A percentile compares a stretch with the other conserved stretches of the same genome.
phyloP scores from a whole-genome alignment of 2,888 invertebrate species.

The Coremacera marginata region DNA sequence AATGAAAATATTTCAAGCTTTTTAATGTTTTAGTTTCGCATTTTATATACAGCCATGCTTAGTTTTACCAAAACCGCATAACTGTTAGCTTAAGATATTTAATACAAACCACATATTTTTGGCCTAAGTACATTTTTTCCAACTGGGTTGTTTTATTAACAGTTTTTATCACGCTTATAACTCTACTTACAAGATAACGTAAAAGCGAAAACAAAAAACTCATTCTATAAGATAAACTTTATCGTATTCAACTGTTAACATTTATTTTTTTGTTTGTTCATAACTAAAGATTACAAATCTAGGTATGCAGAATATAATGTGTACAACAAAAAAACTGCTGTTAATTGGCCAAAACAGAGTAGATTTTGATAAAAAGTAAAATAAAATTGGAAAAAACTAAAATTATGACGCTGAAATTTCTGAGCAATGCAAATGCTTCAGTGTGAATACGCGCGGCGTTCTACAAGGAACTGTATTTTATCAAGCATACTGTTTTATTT shows the following conservation, averaged over 20 bases:
- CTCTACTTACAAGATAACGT: background rate
- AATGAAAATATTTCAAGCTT: no score
- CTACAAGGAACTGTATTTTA: background rate
- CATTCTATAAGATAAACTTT: slow-evolving; percentile 12
- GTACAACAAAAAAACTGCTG: background rate
- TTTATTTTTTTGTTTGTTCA: background rate
- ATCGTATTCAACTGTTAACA: background rate
- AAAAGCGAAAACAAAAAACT: background rate
- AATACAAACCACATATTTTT: background rate
- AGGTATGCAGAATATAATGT: slow-evolving; percentile 17
- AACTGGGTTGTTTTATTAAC: background rate
- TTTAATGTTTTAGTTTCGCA: no score
- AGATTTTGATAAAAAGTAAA: slow-evolving; percentile 3
- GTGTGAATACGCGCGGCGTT: slow-evolving; percentile 9
- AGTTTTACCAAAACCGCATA: no score
- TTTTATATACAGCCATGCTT: no score
- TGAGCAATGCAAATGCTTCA: background rate
- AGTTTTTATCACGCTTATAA: background rate
- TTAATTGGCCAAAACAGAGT: background rate
- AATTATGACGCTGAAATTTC: background rate
- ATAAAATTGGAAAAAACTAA: background rate
- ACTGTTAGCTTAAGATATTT: no score
- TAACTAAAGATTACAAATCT: slow-evolving; percentile 9
- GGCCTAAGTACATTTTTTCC: background rate
- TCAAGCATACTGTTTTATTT: no score